Evolutionary conservation across 2,888 invertebrate genomes (phyloP), one percentile per base, ranked within the genome.

Genomic region (Dicycla oo): DNA sequence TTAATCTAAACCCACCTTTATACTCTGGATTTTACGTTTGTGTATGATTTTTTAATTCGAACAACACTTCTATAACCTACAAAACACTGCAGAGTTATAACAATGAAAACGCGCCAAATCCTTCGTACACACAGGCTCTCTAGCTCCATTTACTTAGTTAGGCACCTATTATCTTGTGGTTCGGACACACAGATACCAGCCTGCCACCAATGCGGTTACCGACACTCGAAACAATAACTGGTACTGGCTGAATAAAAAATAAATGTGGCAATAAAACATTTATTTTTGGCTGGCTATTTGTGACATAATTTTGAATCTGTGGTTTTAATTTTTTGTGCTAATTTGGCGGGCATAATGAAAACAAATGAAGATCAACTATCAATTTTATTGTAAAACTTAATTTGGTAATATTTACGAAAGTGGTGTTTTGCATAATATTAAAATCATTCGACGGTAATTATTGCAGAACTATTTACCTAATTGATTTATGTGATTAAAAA

Each of bases 121-220:
- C 78, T 73, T 78, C 81, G 74, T 68, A 70, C 67, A 63, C 73
- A 83, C 79, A 79, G 82, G 84, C 72, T 84, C 78, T 81, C 69
- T 73, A 84, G 76, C 69, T 82, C 75, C 84, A 84, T 82, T 74
- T 82, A 84, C 86, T 90, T 89, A 92, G 93, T 93, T 88, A 89
- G 87, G 88, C 86, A 88, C 84, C 88, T 88, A 88, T 90, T 91
- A 91, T 89, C 90, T 88, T 78, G 74, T 84, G 82, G 89, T 87
- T 85, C 88, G 86, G 88, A 87, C 88, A 84, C 73, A 87, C 76
- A 83, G 86, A 86, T 86, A 82, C 74, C 80, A 82, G 73, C 77
- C 78, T 81, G 73, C 75, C 78, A 58, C 61, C 34, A 74, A 72
- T 57, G 71, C 56, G 54, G 67, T 63, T 30, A 49, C 34, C 13